Evolutionary conservation across 2,888 invertebrate genomes (phyloP), one percentile per base, ranked within the genome.

Genomic region (Cyclophora albipunctata): DNA sequence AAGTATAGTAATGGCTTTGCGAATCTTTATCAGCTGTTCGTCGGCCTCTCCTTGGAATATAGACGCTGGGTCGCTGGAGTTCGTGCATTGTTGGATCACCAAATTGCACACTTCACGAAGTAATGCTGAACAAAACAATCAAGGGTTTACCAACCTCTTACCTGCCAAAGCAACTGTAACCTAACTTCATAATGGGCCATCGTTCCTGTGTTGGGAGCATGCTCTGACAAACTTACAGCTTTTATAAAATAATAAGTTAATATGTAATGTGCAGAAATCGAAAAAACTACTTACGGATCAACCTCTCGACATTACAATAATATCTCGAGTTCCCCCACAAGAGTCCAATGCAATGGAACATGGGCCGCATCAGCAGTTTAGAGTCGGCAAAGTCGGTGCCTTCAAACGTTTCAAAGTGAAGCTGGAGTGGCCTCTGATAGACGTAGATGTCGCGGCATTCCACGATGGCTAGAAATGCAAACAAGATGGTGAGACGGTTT

Each of bases 31-130:
- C 7, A 92, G 78, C 45, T 92, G 92, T 63, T 96, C 96, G 58
- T 95, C 94, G 0, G 93, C 89, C 58, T 97, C 97, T 0, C 95
- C 95, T 86, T 96, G 95, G 77, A 98, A 97, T 59, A 98, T 91
- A 1, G 94, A 91, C 7, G 90, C 79, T 0, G 96, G 95, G 71
- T 97, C 96, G 50, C 96, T 80, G 60, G 92, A 92, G 59, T 91
- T 91, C 0, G 91, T 90, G 33, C 93, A 92, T 84, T 93, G 92
- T 54, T 92, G 91, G 48, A 98, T 96, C 1, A 97, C 75, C 62
- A 96, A 84, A 78, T 98, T 97, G 62, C 94, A 92, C 33, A 96
- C 90, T 81, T 96, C 93, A 59, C 92, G 91, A 5, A 98, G 88
- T 1, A 98, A 85, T 2, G 94, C 92, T 67, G 93, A 90, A 67